Evolutionary conservation across 1,140 invertebrate species (phyloP).

Genomic region (Philotrypesis tridentata): DNA sequence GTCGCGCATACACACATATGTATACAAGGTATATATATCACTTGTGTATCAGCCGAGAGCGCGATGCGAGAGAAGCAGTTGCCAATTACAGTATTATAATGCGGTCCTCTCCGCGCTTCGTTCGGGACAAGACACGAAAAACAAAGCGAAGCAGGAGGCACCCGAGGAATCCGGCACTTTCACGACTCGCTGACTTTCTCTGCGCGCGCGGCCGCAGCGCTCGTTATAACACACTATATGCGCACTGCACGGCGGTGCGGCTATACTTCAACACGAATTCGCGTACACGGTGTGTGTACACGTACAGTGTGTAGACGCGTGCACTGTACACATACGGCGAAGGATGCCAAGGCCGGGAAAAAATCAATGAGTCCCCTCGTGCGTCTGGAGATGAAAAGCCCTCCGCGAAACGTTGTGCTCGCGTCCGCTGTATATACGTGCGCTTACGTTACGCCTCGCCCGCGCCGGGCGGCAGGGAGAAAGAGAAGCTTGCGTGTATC

Average conservation of each 20-base stretch:
- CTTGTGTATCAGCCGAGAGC: too few relatives aligned
- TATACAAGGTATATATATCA: too few relatives aligned
- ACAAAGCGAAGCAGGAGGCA: not conserved
- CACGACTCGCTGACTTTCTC: constrained; percentile 30
- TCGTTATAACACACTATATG: too few relatives aligned
- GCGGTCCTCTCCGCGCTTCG: not conserved
- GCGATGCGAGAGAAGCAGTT: too few relatives aligned
- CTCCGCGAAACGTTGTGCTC: too few relatives aligned
- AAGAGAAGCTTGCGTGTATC: too few relatives aligned
- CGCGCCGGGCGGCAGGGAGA: too few relatives aligned
- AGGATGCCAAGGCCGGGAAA: constrained; percentile 10
- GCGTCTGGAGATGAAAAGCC: too few relatives aligned
- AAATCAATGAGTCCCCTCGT: constrained; percentile 14
- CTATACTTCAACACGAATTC: not conserved
- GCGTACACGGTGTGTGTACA: not conserved
- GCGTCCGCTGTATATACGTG: too few relatives aligned
- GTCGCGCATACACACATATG: not conserved
- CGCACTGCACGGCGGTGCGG: not conserved
- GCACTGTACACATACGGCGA: not conserved
- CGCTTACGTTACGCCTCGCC: too few relatives aligned
- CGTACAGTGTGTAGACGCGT: not conserved
- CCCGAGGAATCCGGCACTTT: constrained; percentile 13
- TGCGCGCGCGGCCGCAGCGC: too few relatives aligned
- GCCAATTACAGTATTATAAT: not conserved
- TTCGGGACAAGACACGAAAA: not conserved